Evolutionary conservation across 2,888 invertebrate genomes (phyloP).

Genomic region (Cordylochernes scorpioides): DNA sequence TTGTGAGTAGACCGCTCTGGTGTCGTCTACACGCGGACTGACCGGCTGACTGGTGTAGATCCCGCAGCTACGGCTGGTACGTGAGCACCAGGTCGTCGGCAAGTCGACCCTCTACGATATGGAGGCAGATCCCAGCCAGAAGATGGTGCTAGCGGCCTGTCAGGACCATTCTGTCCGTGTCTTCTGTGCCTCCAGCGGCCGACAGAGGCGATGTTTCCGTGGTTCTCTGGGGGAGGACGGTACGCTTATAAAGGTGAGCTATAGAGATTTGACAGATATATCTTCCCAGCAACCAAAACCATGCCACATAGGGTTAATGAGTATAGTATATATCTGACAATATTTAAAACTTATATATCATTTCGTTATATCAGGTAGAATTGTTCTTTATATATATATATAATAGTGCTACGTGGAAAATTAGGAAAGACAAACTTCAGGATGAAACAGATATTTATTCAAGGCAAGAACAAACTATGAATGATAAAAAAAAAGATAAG

Average conservation of each 20-base stretch:
- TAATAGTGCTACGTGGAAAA: too few species aligned
- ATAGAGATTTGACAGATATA: too few species aligned
- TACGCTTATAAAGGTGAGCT: slow-evolving; percentile 65
- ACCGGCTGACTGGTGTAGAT: slow-evolving; percentile 7
- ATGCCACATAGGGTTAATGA: too few species aligned
- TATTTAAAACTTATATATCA: too few species aligned
- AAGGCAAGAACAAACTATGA: too few species aligned
- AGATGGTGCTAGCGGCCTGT: slow-evolving; percentile 76
- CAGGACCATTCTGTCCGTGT: slow-evolving; percentile 84
- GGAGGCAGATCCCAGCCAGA: slow-evolving; percentile 60
- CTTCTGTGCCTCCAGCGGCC: slow-evolving; percentile 63
- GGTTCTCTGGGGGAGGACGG: slow-evolving; percentile 82
- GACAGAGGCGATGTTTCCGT: slow-evolving; percentile 71
- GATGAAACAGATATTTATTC: too few species aligned
- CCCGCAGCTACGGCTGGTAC: slow-evolving; percentile 16
- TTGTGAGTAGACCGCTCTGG: slow-evolving; percentile 4
- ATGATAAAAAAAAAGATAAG: too few species aligned
- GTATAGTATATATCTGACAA: too few species aligned
- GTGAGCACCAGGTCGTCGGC: slow-evolving; percentile 65
- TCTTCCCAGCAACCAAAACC: too few species aligned
- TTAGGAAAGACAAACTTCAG: too few species aligned
- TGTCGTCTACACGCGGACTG: background rate
- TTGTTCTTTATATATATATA: too few species aligned
- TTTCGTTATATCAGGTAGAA: too few species aligned
- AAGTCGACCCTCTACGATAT: slow-evolving; percentile 84